These are phyloP conservation scores for Dichetophora obliterata DNA, from an alignment of 2,888 invertebrate species.

Conservation along the genomic window DNA sequence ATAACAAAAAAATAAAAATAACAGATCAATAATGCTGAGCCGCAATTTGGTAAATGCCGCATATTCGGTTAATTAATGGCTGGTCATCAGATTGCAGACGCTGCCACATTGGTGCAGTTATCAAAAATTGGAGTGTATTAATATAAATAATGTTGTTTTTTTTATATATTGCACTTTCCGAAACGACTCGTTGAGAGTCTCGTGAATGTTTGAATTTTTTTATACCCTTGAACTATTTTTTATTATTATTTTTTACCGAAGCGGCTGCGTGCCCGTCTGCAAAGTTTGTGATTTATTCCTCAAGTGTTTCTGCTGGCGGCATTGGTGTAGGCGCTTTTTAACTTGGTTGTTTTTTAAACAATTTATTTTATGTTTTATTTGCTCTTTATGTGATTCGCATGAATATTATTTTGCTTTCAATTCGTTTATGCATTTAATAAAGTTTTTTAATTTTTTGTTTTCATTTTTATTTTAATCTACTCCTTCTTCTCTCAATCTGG, in stretches of 20 bases:
- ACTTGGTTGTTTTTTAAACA: background rate
- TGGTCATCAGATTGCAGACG: slow-evolving; percentile 28
- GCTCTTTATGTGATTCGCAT: background rate
- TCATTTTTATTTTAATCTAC: background rate
- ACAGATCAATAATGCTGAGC: background rate
- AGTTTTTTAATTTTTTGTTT: background rate
- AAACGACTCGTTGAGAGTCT: background rate
- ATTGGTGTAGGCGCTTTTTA: background rate
- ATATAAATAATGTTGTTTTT: slow-evolving; percentile 19
- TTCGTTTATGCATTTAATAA: slow-evolving; percentile 7
- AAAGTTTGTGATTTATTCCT: slow-evolving; percentile 36
- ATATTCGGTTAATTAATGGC: slow-evolving; percentile 26
- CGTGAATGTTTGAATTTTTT: background rate
- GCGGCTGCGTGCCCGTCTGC: slow-evolving; percentile 16
- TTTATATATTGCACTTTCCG: background rate
- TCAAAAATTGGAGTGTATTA: slow-evolving; percentile 31
- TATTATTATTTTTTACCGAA: background rate
- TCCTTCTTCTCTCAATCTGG: slow-evolving; percentile 34
- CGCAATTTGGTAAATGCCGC: background rate
- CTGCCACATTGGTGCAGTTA: slow-evolving; percentile 5
- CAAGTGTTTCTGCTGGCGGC: slow-evolving; percentile 15
- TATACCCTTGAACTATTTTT: background rate
- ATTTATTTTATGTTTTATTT: background rate
- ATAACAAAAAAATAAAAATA: background rate
- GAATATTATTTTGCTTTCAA: slow-evolving; percentile 16